Base-by-base conservation (phyloP, 2,888 invertebrate genomes). In the Lithophane ornitopus region DNA sequence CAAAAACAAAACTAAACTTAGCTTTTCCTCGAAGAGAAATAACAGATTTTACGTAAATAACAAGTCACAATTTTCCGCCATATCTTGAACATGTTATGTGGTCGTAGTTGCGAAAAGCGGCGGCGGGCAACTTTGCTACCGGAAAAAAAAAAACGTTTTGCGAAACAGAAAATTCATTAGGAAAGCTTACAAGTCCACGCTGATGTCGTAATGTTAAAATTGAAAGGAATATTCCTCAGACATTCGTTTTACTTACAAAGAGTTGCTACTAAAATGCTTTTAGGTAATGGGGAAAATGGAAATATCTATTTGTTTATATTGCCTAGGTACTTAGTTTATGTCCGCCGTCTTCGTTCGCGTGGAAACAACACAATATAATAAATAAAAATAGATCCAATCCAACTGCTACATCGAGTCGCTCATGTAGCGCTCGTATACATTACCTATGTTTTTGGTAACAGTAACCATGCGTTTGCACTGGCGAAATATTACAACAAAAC, bases 141-240 rank as follows among this genome's bases (percentile, higher is more conserved):
- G 44, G 28, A 41, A 44, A 77, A 69, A 77, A 69, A 34, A 77
- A n/a, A 4, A 26, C 16, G 26, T 56, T 68, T 79, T 77, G 73
- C 52, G 52, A 71, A 71, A 82, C 62, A 66, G 49, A 70, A 75
- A 82, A 74, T 62, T 69, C n/a, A 72, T 28, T 67, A 73, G 2
- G 87, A 87, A 85, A 73, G 44, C 86, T 63, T 80, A 83, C 58
- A 86, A 87, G 70, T 80, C 62, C 54, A n/a, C 46, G 28, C 12
- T 52, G 72, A 49, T 74, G 65, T 67, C 54, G 74, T 65, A 77
- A 84, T 62, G 59, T 72, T 67, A 62, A 70, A 83, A 79, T 49
- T 63, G 34, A 66, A 78, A 71, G 54, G n/a, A 77, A 77, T 39
- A 70, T 76, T 70, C 44, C 52, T 44, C 19, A 41, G 2, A 28